Percentiles rank a stretch among this genome's conserved stretches.
These are phyloP conservation scores for Procambarus clarkii DNA, from an alignment of 1,140 invertebrate genomes.

Conservation along the genomic window DNA sequence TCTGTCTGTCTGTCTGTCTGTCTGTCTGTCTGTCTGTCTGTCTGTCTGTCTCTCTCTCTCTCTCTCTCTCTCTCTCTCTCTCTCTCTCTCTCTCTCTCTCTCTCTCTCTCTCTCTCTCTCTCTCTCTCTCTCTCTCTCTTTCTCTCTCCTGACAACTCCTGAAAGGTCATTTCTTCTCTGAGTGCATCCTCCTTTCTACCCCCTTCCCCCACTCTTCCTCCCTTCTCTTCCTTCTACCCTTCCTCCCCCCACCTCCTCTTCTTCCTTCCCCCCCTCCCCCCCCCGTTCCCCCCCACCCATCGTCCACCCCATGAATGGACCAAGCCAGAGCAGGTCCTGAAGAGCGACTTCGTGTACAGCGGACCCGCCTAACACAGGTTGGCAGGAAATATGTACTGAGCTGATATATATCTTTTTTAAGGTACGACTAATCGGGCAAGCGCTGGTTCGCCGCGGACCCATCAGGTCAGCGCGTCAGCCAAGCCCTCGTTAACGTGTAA, in stretches of 20 bases:
- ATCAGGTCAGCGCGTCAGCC: too few species aligned
- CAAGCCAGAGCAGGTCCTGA: too few species aligned
- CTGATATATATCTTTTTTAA: too few species aligned
- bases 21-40: background rate
- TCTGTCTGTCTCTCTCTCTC: background rate
- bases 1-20: background rate
- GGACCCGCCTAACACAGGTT: too few species aligned
- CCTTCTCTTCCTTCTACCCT: background rate
- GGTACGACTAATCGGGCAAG: too few species aligned
- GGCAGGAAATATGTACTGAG: too few species aligned
- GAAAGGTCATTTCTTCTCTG: too few species aligned
- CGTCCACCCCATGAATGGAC: background rate
- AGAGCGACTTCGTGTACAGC: too few species aligned
- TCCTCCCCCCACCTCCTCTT: too few species aligned
- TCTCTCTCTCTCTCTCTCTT: conserved; percentile 11
- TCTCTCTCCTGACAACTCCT: background rate
- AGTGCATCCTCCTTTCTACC: background rate
- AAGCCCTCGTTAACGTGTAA: too few species aligned
- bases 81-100: conserved; percentile 4
- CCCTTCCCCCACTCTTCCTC: background rate
- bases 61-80: background rate
- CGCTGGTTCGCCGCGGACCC: too few species aligned
- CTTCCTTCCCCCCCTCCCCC: background rate
- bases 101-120: conserved; percentile 22
- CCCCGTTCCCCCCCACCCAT: background rate